Conservation (phyloP, 1,140 invertebrate genomes). For the Diorhabda sublineata region DNA sequence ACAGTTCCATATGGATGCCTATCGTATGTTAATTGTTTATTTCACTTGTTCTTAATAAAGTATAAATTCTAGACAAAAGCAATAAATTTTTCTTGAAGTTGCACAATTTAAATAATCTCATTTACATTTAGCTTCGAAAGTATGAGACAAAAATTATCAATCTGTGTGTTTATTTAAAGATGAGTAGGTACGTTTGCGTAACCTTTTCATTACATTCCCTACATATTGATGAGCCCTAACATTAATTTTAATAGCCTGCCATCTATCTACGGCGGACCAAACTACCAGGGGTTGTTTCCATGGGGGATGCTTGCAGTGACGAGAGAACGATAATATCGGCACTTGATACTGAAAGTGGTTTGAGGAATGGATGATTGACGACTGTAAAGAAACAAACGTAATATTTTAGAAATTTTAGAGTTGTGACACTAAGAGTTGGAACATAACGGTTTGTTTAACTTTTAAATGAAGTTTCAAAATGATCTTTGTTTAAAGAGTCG, state of each 20-base stretch:
- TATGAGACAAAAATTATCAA: too few species aligned
- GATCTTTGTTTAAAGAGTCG: too few species aligned
- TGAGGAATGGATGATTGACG: background rate
- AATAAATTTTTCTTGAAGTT: too few species aligned
- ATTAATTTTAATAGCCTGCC: slow-evolving; percentile 37
- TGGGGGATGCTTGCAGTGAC: slow-evolving; percentile 20
- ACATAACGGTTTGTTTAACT: too few species aligned
- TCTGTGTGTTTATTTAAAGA: too few species aligned
- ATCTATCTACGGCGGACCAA: slow-evolving; percentile 34
- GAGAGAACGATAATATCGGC: slow-evolving; percentile 28
- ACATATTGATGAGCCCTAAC: slow-evolving; percentile 16
- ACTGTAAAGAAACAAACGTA: background rate
- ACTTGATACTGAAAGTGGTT: slow-evolving; percentile 10
- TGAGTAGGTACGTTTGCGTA: background rate
- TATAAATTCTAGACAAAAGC: too few species aligned
- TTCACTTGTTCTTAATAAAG: too few species aligned
- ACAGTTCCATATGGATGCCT: too few species aligned
- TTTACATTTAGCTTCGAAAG: too few species aligned
- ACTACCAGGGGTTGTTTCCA: slow-evolving; percentile 23
- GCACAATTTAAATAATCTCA: too few species aligned
- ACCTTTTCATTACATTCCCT: background rate
- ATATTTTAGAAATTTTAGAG: background rate
- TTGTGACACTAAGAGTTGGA: background rate
- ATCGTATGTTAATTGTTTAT: too few species aligned
- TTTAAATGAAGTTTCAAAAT: too few species aligned